Evolutionary conservation across 2,888 invertebrate species (phyloP).

Genomic region (Pachycephus smyrnensis): DNA sequence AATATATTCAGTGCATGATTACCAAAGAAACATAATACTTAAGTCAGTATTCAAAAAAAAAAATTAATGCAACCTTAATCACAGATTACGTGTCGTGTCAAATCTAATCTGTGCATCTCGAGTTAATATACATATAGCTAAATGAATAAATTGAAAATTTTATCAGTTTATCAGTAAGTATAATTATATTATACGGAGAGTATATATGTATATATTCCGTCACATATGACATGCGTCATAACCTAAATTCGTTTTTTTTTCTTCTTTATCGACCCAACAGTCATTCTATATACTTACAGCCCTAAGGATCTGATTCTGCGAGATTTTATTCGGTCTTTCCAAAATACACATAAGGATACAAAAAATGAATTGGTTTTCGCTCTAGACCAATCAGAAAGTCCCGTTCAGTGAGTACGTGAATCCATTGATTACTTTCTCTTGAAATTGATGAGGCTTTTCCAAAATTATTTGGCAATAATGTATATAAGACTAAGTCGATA

Average conservation of each 20-base stretch:
- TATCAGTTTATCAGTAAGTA: neutral
- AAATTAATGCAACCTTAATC: neutral
- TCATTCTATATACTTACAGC: too few species aligned
- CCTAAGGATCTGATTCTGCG: too few species aligned
- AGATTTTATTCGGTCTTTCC: too few species aligned
- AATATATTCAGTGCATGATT: neutral
- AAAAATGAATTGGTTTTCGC: neutral
- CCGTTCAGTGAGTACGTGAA: neutral
- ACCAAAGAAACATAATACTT: neutral
- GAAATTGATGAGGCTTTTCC: neutral
- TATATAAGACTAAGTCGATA: neutral
- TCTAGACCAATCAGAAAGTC: too few species aligned
- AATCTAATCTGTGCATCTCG: too few species aligned
- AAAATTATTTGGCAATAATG: neutral
- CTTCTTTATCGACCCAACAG: neutral
- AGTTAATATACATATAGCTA: too few species aligned
- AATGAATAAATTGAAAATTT: too few species aligned
- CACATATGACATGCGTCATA: neutral
- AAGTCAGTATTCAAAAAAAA: neutral
- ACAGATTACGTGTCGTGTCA: neutral
- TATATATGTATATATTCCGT: too few species aligned
- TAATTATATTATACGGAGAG: neutral
- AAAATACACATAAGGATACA: too few species aligned
- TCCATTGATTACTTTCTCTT: neutral
- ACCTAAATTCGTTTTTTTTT: neutral